A percentile compares a stretch with the other conserved stretches of the same genome.
These are phyloP conservation scores for Chondrilla cf. caribensis DNA, from an alignment of 37 sponge, comb jelly and placozoan genomes.

Conservation along the genomic window DNA sequence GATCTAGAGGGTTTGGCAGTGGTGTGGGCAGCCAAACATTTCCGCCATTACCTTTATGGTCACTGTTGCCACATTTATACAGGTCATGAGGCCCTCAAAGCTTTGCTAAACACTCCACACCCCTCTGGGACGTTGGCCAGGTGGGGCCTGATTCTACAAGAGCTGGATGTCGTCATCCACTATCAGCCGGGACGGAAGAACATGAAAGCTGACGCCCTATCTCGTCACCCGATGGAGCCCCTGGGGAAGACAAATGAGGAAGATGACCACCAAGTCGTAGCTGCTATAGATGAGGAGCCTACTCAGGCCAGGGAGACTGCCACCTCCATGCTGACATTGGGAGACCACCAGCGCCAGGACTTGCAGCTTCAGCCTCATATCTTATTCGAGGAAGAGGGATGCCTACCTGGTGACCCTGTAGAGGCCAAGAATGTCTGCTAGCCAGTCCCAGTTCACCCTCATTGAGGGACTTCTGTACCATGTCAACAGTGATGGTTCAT, in stretches of 20 bases:
- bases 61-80: constrained; percentile 45
- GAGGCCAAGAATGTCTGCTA: no score
- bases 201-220: constrained; percentile 47
- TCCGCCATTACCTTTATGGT: constrained; percentile 64
- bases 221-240: constrained; percentile 10
- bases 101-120: constrained; percentile 53
- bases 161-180: constrained; percentile 25
- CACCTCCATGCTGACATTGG: no score
- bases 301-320: no score
- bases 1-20: constrained; percentile 60
- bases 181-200: constrained; percentile 48
- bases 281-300: no score
- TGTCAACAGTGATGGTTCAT: no score
- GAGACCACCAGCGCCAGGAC: no score
- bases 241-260: neutral
- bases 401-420: no score
- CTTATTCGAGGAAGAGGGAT: no score
- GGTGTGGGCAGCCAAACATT: constrained; percentile 63
- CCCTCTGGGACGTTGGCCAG: constrained; percentile 60
- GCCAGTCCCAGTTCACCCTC: no score
- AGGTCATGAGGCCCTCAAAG: constrained; percentile 58
- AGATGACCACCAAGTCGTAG: neutral
- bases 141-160: constrained; percentile 61
- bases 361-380: no score
- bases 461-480: no score